Conservation (phyloP, 2,113 vertebrate species). For the Rhea americana region DNA sequence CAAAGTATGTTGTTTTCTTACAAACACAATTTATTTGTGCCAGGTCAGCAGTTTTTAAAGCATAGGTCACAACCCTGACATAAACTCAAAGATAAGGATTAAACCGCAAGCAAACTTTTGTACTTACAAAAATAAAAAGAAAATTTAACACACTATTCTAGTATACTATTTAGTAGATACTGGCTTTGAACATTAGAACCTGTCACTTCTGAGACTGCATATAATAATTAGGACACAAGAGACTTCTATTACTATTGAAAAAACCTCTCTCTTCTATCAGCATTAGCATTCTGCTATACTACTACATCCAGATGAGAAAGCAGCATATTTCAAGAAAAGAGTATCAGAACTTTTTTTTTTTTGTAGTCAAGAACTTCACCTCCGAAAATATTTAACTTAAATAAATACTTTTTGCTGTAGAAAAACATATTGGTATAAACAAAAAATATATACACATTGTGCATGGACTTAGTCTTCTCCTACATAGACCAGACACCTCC, state of each 20-base stretch:
- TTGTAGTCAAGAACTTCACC: neutral
- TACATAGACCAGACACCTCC: accelerated
- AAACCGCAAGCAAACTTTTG: neutral
- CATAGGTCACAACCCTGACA: neutral
- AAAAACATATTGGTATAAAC: neutral
- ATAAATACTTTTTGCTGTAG: neutral
- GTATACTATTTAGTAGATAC: neutral
- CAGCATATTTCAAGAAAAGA: neutral
- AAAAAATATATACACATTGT: neutral
- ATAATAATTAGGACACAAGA: neutral
- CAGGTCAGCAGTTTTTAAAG: neutral
- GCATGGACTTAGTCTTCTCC: neutral
- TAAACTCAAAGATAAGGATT: neutral
- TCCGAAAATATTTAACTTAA: neutral
- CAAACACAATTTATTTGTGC: neutral
- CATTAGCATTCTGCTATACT: neutral
- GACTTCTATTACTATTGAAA: neutral
- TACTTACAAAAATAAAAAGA: neutral
- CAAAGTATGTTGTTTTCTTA: neutral
- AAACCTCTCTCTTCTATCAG: neutral
- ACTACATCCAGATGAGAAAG: neutral
- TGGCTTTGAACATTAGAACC: neutral
- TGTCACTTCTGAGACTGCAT: neutral
- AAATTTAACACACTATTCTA: neutral
- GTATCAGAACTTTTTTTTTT: neutral